Percentiles rank a stretch among this genome's conserved stretches.
Conservation (phyloP, 2,888 invertebrate species). For the Nemotelus nigrinus region DNA sequence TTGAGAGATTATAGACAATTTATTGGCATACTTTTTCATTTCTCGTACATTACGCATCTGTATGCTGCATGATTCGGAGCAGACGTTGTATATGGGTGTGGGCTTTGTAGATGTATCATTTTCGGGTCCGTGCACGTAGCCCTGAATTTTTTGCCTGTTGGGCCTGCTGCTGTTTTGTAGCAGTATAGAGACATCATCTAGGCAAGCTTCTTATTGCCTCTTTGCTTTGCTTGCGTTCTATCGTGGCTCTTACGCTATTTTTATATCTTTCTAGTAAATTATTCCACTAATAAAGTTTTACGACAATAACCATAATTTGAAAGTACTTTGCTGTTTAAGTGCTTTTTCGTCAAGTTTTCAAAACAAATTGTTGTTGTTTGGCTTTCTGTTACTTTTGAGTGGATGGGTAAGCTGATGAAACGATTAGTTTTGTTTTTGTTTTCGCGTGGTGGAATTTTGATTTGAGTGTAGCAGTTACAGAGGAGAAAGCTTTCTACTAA, state of each 20-base stretch:
- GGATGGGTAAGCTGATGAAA: not conserved
- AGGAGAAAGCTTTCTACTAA: not conserved
- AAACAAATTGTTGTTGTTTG: conserved; percentile 29
- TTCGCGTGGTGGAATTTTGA: not conserved
- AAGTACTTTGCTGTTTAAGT: conserved; percentile 43
- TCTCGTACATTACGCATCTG: too few species aligned
- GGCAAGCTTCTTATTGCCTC: too few species aligned
- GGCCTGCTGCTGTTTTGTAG: too few species aligned
- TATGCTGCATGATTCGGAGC: too few species aligned
- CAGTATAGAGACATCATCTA: too few species aligned
- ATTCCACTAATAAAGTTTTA: conserved; percentile 45
- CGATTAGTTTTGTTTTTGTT: not conserved
- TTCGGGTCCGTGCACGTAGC: too few species aligned
- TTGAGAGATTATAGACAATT: conserved; percentile 15
- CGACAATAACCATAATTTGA: conserved; percentile 44
- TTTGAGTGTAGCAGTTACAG: not conserved
- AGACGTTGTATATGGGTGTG: too few species aligned
- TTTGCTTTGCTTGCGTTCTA: too few species aligned
- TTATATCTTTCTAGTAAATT: conserved; percentile 16
- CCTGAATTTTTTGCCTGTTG: too few species aligned
- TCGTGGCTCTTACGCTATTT: too few species aligned
- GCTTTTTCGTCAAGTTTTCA: conserved; percentile 36
- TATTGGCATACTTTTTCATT: conserved; percentile 17
- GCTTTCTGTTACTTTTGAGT: not conserved
- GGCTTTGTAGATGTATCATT: too few species aligned